phyloP scores from a whole-genome alignment of 2,113 vertebrate species.

The Hippoglossus stenolepis region DNA sequence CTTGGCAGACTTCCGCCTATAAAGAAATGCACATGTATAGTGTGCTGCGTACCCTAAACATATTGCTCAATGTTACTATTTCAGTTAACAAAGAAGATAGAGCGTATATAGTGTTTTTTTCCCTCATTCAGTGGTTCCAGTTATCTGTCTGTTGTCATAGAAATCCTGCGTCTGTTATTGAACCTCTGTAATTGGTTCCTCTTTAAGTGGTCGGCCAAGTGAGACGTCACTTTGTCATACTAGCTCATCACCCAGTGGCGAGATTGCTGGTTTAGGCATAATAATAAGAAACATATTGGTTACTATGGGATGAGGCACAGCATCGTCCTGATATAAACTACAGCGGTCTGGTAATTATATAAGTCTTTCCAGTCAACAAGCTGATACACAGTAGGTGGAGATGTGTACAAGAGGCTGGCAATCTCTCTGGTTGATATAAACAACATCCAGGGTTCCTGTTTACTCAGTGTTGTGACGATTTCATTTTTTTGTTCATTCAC shows the following conservation, averaged over 20 bases:
- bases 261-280: slow-evolving; percentile 53
- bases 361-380: slow-evolving; percentile 54
- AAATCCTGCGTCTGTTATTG: slow-evolving; percentile 24
- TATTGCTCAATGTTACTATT: slow-evolving; percentile 22
- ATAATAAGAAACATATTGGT: slow-evolving; percentile 59
- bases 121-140: slow-evolving; percentile 27
- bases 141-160: slow-evolving; percentile 28
- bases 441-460: slow-evolving; percentile 4
- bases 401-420: slow-evolving; percentile 15
- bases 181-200: slow-evolving; percentile 48
- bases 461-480: slow-evolving; percentile 3
- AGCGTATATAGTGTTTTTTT: no score
- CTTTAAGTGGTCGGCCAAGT: slow-evolving; percentile 48
- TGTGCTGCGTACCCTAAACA: no score
- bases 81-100: background rate
- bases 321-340: slow-evolving; percentile 57
- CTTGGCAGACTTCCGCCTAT: slow-evolving; percentile 30
- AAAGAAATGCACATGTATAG: no score
- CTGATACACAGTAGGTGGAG: slow-evolving; percentile 20
- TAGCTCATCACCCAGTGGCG: slow-evolving; percentile 62
- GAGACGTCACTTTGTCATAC: slow-evolving; percentile 59
- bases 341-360: slow-evolving; percentile 41
- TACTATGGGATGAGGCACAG: slow-evolving; percentile 55
- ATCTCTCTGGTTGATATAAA: slow-evolving; percentile 20
- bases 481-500: slow-evolving; percentile 10